A percentile compares a stretch with the other conserved stretches of the same genome.
Evolutionary conservation across 2,888 invertebrate genomes (phyloP).

Genomic region (Watsonalla binaria): DNA sequence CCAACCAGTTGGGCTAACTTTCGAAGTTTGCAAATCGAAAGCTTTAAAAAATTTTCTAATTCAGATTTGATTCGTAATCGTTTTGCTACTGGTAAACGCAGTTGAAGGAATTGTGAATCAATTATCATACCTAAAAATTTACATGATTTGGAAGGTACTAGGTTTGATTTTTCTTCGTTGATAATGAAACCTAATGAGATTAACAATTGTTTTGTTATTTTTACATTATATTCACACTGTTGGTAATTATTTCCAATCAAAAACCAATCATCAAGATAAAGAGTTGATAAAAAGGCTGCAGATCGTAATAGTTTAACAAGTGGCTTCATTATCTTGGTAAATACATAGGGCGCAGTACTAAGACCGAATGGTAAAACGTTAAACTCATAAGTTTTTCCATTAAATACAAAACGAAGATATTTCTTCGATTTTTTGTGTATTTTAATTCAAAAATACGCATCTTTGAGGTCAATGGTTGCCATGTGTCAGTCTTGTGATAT

Average conservation of each 20-base stretch:
- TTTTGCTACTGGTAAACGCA: constrained; percentile 1
- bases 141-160: not conserved
- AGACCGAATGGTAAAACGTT: constrained; percentile 1
- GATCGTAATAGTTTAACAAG: constrained; percentile 7
- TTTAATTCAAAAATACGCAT: too few relatives aligned
- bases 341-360: constrained; percentile 4
- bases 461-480: not conserved
- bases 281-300: constrained; percentile 6
- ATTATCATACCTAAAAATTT: constrained; percentile 4
- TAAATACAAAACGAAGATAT: constrained; percentile 4
- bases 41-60: not conserved
- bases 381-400: constrained; percentile 4
- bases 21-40: not conserved
- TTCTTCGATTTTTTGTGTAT: not conserved
- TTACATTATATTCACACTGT: constrained; percentile 5
- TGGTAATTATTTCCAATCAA: constrained; percentile 4
- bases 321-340: constrained; percentile 11
- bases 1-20: constrained; percentile 3
- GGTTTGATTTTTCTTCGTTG: not conserved
- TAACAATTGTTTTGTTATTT: constrained; percentile 2
- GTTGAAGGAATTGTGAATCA: constrained; percentile 1
- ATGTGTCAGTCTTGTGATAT: constrained; percentile 2
- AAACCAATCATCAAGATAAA: constrained; percentile 9
- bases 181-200: constrained; percentile 2
- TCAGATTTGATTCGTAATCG: not conserved